Evolutionary conservation across 2,113 vertebrate genomes (phyloP).

Genomic region (Nasalis larvatus): DNA sequence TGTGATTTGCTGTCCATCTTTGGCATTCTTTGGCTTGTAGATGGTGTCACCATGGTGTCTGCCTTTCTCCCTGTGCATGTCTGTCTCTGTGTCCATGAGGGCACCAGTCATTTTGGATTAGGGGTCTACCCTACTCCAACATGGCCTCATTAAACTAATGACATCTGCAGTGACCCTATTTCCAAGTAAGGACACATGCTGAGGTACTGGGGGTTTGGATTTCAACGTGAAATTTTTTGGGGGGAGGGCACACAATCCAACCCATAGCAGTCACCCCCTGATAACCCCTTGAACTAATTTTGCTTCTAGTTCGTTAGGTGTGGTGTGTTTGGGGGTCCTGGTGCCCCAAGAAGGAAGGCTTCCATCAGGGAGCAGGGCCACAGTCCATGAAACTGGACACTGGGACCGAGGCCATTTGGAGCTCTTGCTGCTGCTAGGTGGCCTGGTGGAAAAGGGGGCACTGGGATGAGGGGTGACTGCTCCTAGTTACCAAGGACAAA

Average conservation of each 20-base stretch:
- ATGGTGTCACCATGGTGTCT: neutral
- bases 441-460: too few species aligned
- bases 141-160: neutral
- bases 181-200: neutral
- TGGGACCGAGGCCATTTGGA: neutral
- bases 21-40: neutral
- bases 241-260: neutral
- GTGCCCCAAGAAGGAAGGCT: neutral
- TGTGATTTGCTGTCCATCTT: neutral
- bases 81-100: neutral
- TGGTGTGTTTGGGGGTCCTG: neutral
- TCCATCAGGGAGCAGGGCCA: neutral
- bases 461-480: neutral
- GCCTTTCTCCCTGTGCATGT: neutral
- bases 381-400: neutral
- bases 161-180: neutral
- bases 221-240: neutral
- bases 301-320: accelerated
- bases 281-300: neutral
- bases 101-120: neutral
- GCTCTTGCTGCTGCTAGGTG: neutral
- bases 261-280: neutral
- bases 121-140: neutral
- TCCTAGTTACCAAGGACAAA: neutral
- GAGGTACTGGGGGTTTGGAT: neutral